Conservation (phyloP, 2,797 vertebrate species). For the Masticophis lateralis region DNA sequence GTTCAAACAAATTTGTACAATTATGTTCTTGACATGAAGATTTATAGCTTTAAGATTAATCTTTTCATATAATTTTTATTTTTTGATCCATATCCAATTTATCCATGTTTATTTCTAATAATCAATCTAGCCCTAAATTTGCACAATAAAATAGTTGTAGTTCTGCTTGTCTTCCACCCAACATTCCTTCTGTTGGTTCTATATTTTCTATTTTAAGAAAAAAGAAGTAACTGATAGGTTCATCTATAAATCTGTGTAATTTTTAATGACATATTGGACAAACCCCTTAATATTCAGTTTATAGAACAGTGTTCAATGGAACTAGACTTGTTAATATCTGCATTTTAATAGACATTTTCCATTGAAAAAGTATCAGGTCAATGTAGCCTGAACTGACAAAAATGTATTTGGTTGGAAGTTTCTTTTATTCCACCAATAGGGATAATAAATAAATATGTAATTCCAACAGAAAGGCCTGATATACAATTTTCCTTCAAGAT, state of each 20-base stretch:
- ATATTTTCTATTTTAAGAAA: background rate
- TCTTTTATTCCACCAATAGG: background rate
- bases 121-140: constrained; percentile 33
- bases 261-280: background rate
- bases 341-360: rapidly evolving
- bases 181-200: background rate
- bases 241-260: background rate
- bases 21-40: constrained; percentile 61
- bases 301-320: background rate
- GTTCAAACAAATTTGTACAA: constrained; percentile 63
- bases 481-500: constrained; percentile 1
- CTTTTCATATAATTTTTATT: constrained; percentile 36
- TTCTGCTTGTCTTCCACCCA: background rate
- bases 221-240: background rate
- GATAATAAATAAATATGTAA: constrained; percentile 17
- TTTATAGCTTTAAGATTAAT: constrained; percentile 43
- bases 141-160: background rate
- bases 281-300: background rate
- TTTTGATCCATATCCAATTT: constrained; percentile 15
- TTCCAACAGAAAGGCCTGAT: background rate
- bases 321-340: rapidly evolving
- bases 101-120: constrained; percentile 28
- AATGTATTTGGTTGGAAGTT: background rate
- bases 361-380: background rate
- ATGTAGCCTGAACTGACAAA: background rate